Conservation (phyloP, 2,888 invertebrate genomes). For the Elysia crispata region DNA sequence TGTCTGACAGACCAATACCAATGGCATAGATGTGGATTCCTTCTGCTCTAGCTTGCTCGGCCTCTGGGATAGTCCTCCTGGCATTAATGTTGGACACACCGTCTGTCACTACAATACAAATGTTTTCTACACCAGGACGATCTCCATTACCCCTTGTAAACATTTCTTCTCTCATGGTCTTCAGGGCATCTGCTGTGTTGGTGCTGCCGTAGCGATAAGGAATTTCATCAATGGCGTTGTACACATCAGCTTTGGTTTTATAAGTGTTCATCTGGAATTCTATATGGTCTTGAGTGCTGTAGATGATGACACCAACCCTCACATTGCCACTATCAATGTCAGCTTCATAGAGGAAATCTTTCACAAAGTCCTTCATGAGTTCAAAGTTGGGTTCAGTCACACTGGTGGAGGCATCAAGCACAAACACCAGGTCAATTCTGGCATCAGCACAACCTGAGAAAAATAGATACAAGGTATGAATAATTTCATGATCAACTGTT, state of each 20-base stretch:
- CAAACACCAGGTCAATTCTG: constrained; percentile 69
- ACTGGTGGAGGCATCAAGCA: constrained; percentile 75
- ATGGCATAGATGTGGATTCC: constrained; percentile 65
- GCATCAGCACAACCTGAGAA: constrained; percentile 58
- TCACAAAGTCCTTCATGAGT: constrained; percentile 69
- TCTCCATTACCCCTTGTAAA: constrained; percentile 68
- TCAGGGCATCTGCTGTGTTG: constrained; percentile 70
- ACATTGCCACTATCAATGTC: constrained; percentile 65
- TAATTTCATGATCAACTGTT: too few species aligned
- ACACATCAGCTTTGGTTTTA: constrained; percentile 57
- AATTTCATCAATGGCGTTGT: constrained; percentile 68
- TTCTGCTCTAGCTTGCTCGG: constrained; percentile 57
- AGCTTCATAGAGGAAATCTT: constrained; percentile 64
- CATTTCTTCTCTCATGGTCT: constrained; percentile 63
- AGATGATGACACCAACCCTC: constrained; percentile 69
- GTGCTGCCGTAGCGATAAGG: constrained; percentile 70
- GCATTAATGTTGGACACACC: constrained; percentile 73
- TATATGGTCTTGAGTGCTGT: constrained; percentile 65
- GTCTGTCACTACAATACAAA: constrained; percentile 71
- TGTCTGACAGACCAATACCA: constrained; percentile 62
- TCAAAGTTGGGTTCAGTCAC: constrained; percentile 71
- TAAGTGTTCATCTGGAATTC: constrained; percentile 69
- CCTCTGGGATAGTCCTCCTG: constrained; percentile 64
- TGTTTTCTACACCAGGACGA: constrained; percentile 66
- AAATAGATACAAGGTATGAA: too few species aligned